Evolutionary conservation across 1,140 invertebrate species (phyloP).

Genomic region (Ganaspis sp.): DNA sequence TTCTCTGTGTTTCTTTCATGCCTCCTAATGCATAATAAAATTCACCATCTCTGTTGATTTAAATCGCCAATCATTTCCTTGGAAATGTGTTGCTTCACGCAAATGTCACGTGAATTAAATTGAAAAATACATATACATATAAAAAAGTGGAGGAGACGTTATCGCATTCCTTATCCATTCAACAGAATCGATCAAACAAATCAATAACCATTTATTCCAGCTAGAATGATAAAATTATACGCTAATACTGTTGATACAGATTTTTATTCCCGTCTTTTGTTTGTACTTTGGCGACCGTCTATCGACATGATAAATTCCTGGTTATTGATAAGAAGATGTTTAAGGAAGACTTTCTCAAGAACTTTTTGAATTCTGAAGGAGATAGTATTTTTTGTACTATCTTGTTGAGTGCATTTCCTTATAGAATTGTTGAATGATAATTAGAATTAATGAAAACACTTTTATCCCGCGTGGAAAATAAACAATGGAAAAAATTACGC

Average conservation of each 20-base stretch:
- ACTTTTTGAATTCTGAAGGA: not conserved
- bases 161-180: conserved; percentile 19
- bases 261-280: conserved; percentile 14
- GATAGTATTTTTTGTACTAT: not conserved
- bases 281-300: not conserved
- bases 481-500: no score
- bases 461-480: no score
- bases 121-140: not conserved
- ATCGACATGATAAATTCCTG: not conserved
- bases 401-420: not conserved
- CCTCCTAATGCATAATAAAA: not conserved
- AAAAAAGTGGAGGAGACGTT: not conserved
- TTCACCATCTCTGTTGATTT: not conserved
- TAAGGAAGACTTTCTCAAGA: not conserved
- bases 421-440: not conserved
- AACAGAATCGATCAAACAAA: conserved; percentile 27
- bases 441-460: no score
- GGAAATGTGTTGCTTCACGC: not conserved
- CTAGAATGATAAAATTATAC: not conserved
- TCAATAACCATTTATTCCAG: conserved; percentile 16
- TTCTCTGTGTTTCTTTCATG: conserved; percentile 8
- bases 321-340: not conserved
- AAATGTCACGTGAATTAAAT: not conserved
- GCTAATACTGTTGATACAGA: conserved; percentile 22
- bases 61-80: not conserved